Conservation (phyloP, 2,797 vertebrate genomes). For the Macrochelys suwanniensis region DNA sequence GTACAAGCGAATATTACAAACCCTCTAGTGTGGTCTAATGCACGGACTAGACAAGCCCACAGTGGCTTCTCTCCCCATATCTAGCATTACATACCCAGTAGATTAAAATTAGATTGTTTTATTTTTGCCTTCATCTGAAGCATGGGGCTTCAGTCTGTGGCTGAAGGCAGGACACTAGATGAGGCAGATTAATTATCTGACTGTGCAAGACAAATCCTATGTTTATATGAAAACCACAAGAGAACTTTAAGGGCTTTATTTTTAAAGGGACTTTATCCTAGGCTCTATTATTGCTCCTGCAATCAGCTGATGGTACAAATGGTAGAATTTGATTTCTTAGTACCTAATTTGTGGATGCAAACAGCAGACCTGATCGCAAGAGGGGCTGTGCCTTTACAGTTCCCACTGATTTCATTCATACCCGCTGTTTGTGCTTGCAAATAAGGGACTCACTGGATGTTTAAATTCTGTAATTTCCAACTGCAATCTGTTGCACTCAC, state of each 20-base stretch:
- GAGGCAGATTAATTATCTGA: background rate
- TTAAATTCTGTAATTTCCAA: conserved; percentile 69
- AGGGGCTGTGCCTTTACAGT: background rate
- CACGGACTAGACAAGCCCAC: background rate
- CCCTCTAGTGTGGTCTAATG: background rate
- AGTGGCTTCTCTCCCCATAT: background rate
- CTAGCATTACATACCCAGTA: background rate
- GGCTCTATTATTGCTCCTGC: conserved; percentile 28
- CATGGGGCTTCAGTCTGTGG: background rate
- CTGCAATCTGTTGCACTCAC: conserved; percentile 54
- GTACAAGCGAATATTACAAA: background rate
- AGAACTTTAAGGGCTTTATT: background rate
- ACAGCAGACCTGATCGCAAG: conserved; percentile 12
- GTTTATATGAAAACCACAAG: background rate
- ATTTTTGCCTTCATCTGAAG: background rate
- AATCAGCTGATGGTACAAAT: conserved; percentile 36
- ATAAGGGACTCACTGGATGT: conserved; percentile 48
- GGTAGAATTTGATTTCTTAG: conserved; percentile 60
- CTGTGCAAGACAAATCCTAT: accelerated
- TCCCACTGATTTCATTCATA: conserved; percentile 44
- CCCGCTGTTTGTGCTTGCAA: conserved; percentile 64
- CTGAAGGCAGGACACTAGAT: background rate
- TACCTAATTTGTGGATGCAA: conserved; percentile 61
- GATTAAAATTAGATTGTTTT: background rate
- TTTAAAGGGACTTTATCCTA: conserved; percentile 2